Base-by-base conservation (phyloP, 1,140 invertebrate species). In the Charaxes varanes region DNA sequence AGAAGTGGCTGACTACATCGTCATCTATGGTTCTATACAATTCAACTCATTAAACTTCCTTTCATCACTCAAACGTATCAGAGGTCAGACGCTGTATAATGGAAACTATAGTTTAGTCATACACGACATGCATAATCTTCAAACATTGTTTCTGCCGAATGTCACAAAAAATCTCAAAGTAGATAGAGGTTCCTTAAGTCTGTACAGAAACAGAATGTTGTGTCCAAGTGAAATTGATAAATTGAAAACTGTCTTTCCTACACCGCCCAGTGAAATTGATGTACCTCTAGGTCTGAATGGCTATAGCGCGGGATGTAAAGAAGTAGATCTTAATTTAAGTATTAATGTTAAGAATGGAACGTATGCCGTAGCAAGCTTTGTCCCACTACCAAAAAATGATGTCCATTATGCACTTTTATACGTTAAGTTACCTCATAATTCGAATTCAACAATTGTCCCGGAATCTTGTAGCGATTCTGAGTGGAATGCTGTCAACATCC, bases 31-130 rank as follows among this genome's bases (percentile, higher is more conserved):
- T 5, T 93, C 92, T n/a, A 88, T 89, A 53, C 87, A 89, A 0
- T 69, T 97, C 0, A 86, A 91, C 12, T 93, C 93, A 1, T 76
- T 97, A 3, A 89, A 93, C 56, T 97, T 97, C 74, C 82, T 97
- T n/a, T 89, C 89, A 47, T 92, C 88, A 21, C 47, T 87, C 1
- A 46, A 40, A 22, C 38, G 62, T 0, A 86, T 87, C 11, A 53
- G 54, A 27, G 86, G 85, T 1, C 30, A 53, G 23, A 62, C 67
- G 7, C 44, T 85, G 3, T 67, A 60, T 11, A 44, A 67, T 40
- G 61, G 68, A 50, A 90, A 86, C 34, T 92, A 92, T 72, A 89
- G 92, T 0, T 63, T 97, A 2, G 73, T 91, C 7, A 88, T 97
- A 1, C 79, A 92, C 30, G 68, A 92, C 47, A 94, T 93, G 83